A percentile compares a stretch with the other conserved stretches of the same genome.
phyloP scores from a whole-genome alignment of 2,113 vertebrate genomes.

The Chaetura pelagica region DNA sequence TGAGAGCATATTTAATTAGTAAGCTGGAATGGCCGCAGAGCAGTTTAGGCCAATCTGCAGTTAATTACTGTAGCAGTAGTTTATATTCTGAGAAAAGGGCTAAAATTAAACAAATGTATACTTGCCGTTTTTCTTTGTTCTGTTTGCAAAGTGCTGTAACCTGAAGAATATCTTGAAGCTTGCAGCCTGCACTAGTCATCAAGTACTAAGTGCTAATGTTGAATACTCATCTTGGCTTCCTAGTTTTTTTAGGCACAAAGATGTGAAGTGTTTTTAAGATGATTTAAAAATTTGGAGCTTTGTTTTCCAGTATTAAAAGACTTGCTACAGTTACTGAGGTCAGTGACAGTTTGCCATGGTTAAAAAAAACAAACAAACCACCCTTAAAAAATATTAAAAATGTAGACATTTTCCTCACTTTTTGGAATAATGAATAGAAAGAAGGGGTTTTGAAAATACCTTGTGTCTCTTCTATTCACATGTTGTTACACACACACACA shows the following conservation, averaged over 20 bases:
- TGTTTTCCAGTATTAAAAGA: not conserved
- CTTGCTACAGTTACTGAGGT: not conserved
- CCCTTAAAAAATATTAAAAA: not conserved
- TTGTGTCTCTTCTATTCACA: fast-evolving
- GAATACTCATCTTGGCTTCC: not conserved
- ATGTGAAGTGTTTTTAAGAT: not conserved
- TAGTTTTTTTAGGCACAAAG: not conserved
- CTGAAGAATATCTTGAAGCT: not conserved
- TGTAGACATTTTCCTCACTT: fast-evolving
- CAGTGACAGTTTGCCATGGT: fast-evolving
- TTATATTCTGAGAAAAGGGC: constrained; percentile 60
- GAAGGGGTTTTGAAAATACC: not conserved
- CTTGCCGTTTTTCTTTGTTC: constrained; percentile 35
- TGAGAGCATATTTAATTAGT: constrained; percentile 70
- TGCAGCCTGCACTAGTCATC: not conserved
- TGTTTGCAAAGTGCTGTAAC: not conserved
- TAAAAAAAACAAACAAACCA: not conserved
- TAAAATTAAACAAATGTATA: constrained; percentile 51
- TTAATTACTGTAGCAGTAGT: constrained; percentile 63
- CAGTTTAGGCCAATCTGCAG: constrained; percentile 34
- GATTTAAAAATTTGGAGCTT: not conserved
- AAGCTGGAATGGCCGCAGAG: constrained; percentile 39
- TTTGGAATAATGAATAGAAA: not conserved
- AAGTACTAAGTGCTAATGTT: not conserved
- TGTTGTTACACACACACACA: too few species aligned